Percentiles rank a stretch among this genome's conserved stretches.
These are phyloP conservation scores for Scaptodrosophila latifasciaeformis DNA, from an alignment of 2,888 invertebrate species.

Conservation along the genomic window DNA sequence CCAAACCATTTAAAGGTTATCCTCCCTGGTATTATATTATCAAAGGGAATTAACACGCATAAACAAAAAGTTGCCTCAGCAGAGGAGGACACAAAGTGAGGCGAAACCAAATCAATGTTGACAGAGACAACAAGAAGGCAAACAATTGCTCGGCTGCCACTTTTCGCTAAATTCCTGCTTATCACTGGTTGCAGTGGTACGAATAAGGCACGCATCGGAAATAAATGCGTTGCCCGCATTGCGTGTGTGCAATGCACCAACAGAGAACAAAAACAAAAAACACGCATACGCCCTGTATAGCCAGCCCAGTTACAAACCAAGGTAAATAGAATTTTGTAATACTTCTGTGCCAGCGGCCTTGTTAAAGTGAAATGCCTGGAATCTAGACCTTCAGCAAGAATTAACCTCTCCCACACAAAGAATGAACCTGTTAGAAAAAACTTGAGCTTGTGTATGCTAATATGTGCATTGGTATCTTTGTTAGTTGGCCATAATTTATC, in stretches of 20 bases:
- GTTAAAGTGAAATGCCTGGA: no score
- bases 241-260: slow-evolving; percentile 47
- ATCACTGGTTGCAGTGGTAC: slow-evolving; percentile 59
- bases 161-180: slow-evolving; percentile 35
- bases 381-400: no score
- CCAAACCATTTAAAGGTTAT: slow-evolving; percentile 65
- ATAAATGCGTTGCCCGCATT: slow-evolving; percentile 51
- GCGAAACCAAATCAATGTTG: not conserved
- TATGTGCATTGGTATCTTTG: not conserved
- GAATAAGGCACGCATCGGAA: slow-evolving; percentile 58
- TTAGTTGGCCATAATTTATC: slow-evolving; percentile 24
- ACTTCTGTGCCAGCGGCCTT: no score
- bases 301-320: no score
- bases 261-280: slow-evolving; percentile 12
- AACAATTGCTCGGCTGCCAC: not conserved
- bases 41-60: slow-evolving; percentile 68
- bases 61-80: slow-evolving; percentile 44
- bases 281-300: slow-evolving; percentile 21
- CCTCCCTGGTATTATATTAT: slow-evolving; percentile 67
- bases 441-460: no score
- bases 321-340: no score
- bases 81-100: slow-evolving; percentile 1
- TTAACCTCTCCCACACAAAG: no score
- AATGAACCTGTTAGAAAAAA: no score
- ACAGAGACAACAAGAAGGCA: slow-evolving; percentile 11